Percentiles rank a stretch among this genome's conserved stretches.
These are phyloP conservation scores for Brenthis daphne DNA, from an alignment of 2,888 invertebrate genomes.

Conservation along the genomic window DNA sequence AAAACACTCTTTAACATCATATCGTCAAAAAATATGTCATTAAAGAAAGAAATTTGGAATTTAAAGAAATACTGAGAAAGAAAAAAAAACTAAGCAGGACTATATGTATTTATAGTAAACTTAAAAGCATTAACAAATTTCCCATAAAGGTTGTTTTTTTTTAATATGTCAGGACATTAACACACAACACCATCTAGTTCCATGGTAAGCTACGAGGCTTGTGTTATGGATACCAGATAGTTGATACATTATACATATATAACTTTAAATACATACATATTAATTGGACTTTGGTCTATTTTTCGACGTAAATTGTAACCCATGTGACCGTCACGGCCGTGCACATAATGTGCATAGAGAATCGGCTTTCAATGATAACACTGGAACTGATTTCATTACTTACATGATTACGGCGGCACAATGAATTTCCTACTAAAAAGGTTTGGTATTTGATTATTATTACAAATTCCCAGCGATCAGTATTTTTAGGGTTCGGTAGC, in stretches of 20 bases:
- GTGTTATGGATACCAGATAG: too few species aligned
- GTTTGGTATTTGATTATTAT: slow-evolving; percentile 4
- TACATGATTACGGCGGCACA: background rate
- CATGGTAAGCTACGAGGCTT: too few species aligned
- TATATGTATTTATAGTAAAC: background rate
- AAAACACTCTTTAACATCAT: too few species aligned
- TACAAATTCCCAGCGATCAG: background rate
- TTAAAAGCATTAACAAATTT: background rate
- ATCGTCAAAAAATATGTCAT: too few species aligned
- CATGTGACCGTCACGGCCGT: slow-evolving; percentile 15
- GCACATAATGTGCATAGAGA: slow-evolving; percentile 6
- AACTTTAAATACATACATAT: too few species aligned
- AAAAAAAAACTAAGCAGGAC: background rate
- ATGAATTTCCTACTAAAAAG: slow-evolving; percentile 7
- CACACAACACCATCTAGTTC: too few species aligned
- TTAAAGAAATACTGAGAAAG: too few species aligned
- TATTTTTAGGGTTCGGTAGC: background rate
- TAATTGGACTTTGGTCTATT: background rate
- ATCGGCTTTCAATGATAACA: background rate
- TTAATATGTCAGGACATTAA: too few species aligned
- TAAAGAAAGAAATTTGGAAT: too few species aligned
- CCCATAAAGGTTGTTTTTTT: background rate
- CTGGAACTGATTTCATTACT: background rate
- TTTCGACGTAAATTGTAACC: background rate
- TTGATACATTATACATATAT: too few species aligned